phyloP scores from a whole-genome alignment of 1,140 invertebrate genomes.

The Pteromalus puparum region DNA sequence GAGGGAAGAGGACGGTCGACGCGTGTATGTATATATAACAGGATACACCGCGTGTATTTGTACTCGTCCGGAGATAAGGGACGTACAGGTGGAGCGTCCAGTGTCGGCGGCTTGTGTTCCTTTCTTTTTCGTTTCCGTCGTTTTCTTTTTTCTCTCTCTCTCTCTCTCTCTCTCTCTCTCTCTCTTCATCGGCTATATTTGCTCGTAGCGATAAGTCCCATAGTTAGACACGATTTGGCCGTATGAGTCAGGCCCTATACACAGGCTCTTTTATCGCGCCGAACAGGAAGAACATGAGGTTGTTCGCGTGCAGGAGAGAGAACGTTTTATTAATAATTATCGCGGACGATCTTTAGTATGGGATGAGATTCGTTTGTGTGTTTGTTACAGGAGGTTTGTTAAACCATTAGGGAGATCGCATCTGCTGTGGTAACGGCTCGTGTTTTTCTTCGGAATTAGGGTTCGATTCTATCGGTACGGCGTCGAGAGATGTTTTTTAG shows the following conservation, averaged over 20 bases:
- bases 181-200: not conserved
- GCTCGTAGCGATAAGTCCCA: constrained; percentile 8
- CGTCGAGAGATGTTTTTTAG: too few relatives aligned
- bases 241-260: not conserved
- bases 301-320: too few relatives aligned
- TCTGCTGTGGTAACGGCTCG: too few relatives aligned
- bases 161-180: not conserved
- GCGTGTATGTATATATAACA: not conserved
- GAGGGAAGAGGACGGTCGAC: not conserved
- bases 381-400: not conserved
- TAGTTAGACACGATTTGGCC: not conserved
- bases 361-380: not conserved
- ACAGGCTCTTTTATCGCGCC: not conserved
- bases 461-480: too few relatives aligned
- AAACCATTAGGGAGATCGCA: not conserved
- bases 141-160: too few relatives aligned
- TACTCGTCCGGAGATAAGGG: constrained; percentile 39
- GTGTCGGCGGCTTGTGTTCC: not conserved
- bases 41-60: not conserved
- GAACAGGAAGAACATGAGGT: not conserved
- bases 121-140: not conserved
- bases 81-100: constrained; percentile 46
- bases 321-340: constrained; percentile 23
- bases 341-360: not conserved
- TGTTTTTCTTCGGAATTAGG: too few relatives aligned